Base-by-base conservation (phyloP, 2,113 vertebrate genomes). In the Okapia johnstoni region DNA sequence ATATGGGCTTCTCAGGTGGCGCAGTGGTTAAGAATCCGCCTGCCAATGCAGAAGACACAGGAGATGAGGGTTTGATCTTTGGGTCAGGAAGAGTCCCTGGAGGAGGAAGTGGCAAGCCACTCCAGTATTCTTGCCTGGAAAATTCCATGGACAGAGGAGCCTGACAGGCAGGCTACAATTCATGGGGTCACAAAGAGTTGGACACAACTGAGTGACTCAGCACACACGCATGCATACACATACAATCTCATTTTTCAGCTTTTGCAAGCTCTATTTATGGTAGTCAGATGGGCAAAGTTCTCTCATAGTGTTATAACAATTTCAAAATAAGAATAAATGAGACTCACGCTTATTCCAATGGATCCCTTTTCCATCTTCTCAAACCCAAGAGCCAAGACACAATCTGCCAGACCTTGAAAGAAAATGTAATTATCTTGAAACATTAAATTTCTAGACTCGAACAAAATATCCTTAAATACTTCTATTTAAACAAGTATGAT, bases 351-450 rank as follows among this genome's bases (percentile, higher is more conserved):
- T 14, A 43, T 0, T 46, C 33, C 2, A 97, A 99, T 30, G 40
- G 99, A 98, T 57, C 99, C 99, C 94, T 97, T 99, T 89, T 99
- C 98, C 99, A 99, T 99, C 98, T 99, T 99, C 98, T 99, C 99
- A 99, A 99, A 99, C 6, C 99, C 99, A 10, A 99, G 99, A 77
- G 99, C 99, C 93, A 99, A 98, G 81, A 99, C 99, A 98, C 99
- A 99, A 79, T 99, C 98, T 66, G 99, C 99, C 96, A 99, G 85
- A 97, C 99, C 99, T 99, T 98, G 84, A 98, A 98, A 98, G 77
- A 98, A 98, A 98, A 96, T 60, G 16, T 73, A 95, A 95, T 73
- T 79, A 88, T 83, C 61, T 77, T 60, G 15, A 95, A 96, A 93
- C 50, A 90, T 94, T 61, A 86, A 80, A 92, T 94, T 95, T 97